Percentiles rank a stretch among this genome's conserved stretches.
phyloP scores from a whole-genome alignment of 2,113 vertebrate species.

The Lipotes vexillifer region DNA sequence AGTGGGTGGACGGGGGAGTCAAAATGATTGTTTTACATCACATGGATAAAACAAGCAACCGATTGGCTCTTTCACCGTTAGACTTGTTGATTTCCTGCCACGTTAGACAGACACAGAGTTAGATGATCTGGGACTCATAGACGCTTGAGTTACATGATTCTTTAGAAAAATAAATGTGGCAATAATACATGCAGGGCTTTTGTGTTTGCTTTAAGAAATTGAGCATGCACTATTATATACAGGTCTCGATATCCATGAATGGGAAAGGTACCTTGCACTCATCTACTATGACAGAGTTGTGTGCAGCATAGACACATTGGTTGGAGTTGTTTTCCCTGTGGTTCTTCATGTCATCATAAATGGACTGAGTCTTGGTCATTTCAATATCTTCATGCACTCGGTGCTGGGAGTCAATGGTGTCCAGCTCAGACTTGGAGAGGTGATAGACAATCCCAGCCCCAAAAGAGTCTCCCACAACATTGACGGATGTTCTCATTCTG shows the following conservation, averaged over 20 bases:
- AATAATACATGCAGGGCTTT: slow-evolving; percentile 78
- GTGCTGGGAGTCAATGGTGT: slow-evolving; percentile 88
- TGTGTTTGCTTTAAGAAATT: slow-evolving; percentile 54
- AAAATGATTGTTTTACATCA: neutral
- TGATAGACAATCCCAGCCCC: slow-evolving; percentile 98
- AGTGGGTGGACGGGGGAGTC: neutral
- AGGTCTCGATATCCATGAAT: slow-evolving; percentile 94
- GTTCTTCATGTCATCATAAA: slow-evolving; percentile 97
- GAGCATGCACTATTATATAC: slow-evolving; percentile 89
- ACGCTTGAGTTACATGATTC: slow-evolving; percentile 80
- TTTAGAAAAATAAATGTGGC: slow-evolving; percentile 71
- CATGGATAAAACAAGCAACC: neutral
- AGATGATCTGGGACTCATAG: slow-evolving; percentile 77
- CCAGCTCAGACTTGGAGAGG: slow-evolving; percentile 94
- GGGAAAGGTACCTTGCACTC: slow-evolving; percentile 98
- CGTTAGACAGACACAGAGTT: slow-evolving; percentile 60
- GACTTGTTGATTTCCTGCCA: neutral
- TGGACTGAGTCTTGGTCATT: slow-evolving; percentile 95
- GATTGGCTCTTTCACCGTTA: slow-evolving; percentile 22
- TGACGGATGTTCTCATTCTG: slow-evolving; percentile 97
- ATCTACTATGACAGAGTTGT: slow-evolving; percentile 97
- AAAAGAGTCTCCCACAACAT: slow-evolving; percentile 97
- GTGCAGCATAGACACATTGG: slow-evolving; percentile 95
- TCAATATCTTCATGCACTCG: slow-evolving; percentile 93
- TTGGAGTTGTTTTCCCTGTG: slow-evolving; percentile 98